These are phyloP conservation scores for Crocodylus rhombifer DNA, from an alignment of 2,797 vertebrate genomes.

Conservation along the genomic window DNA sequence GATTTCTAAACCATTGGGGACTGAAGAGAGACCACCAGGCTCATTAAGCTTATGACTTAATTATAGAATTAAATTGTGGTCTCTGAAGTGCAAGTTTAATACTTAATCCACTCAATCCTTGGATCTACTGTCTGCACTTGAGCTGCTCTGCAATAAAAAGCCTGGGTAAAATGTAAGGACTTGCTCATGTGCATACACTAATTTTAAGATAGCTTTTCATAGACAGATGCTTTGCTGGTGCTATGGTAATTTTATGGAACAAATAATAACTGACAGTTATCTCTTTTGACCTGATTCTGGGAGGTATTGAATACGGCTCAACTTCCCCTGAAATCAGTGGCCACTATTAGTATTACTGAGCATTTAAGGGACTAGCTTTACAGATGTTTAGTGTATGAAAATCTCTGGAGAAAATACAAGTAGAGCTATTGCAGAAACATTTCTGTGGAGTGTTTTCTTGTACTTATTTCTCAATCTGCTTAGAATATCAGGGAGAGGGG, in stretches of 20 bases:
- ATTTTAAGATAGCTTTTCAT: background rate
- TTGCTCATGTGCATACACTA: background rate
- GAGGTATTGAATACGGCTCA: background rate
- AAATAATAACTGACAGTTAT: background rate
- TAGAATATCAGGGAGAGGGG: slow-evolving; percentile 12
- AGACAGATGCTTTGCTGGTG: background rate
- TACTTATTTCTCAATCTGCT: background rate
- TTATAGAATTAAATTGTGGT: background rate
- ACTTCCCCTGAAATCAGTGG: background rate
- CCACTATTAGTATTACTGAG: slow-evolving; percentile 7
- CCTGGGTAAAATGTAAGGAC: background rate
- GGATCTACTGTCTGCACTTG: background rate
- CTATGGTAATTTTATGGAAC: background rate
- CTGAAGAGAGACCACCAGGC: background rate
- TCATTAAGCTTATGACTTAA: accelerated
- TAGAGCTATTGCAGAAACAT: slow-evolving; percentile 40
- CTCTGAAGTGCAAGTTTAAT: background rate
- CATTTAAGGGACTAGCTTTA: background rate
- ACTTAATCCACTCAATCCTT: background rate
- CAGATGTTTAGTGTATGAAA: slow-evolving; percentile 37
- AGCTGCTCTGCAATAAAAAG: background rate
- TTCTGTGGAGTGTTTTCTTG: background rate
- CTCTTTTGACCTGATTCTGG: background rate
- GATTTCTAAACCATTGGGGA: background rate
- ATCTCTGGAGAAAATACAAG: slow-evolving; percentile 32